Base-by-base conservation (phyloP, 2,113 vertebrate genomes). In the Plotosus lineatus region DNA sequence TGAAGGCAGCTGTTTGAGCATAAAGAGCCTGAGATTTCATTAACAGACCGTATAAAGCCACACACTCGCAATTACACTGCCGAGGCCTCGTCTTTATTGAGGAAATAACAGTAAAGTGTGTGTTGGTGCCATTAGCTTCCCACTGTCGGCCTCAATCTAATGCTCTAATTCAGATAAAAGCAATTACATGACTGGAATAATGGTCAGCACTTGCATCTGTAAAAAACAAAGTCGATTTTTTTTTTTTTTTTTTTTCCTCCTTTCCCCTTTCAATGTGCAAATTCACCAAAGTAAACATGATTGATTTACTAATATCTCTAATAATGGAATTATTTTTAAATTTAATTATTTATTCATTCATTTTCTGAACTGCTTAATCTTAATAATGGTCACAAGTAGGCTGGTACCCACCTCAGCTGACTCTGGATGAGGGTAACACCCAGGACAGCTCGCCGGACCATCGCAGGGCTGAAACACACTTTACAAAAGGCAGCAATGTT, bases 11-110 rank as follows among this genome's bases (percentile, higher is more conserved):
- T 31, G 74, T 23, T 28, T 3, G 33, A 33, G 56, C 69, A 80
- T 61, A 50, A 77, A 77, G 51, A 33, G 46, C 65, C 56, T 68
- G 21, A 65, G 79, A 73, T 80, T 71, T 31, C 36, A 75, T 81
- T 81, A 76, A 42, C 53, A 85, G 76, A 71, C 63, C 53, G 79
- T 66, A 42, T 61, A 38, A 82, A 75, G 23, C 80, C 77, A 61
- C n/a, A 82, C 44, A 42, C 53, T 38, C 19, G 50, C 80, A 79
- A 79, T 82, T 63, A 48, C 28, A 36, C 80, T 61, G 53, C 44
- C 69, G n/a, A 75, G 56, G n/a, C 31, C n/a, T 69, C 11, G 10
- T 79, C 51, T 79, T 75, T 66, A 75, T 69, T 58, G 61, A 53
- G 79, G 83, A 85, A 79, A 63, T 60, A 33, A 51, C 61, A 61